Evolutionary conservation across 2,797 vertebrate genomes (phyloP).

Genomic region (Enteromius thamalakanensis): DNA sequence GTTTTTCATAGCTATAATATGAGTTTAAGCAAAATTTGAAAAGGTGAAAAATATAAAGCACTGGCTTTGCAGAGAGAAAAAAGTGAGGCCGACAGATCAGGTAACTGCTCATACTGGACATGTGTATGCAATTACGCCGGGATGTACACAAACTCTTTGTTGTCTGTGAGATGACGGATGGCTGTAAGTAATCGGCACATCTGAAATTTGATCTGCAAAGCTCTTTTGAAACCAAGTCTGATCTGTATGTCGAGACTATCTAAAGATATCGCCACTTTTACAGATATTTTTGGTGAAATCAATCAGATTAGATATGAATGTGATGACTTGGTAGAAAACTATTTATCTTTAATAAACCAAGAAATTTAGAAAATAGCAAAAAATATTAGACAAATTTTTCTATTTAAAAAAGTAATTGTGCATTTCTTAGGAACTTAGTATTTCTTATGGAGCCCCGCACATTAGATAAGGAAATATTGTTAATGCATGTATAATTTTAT

Average conservation of each 20-base stretch:
- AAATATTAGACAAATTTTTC: not conserved
- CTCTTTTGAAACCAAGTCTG: slow-evolving; percentile 27
- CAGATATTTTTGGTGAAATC: slow-evolving; percentile 29
- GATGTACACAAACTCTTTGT: slow-evolving; percentile 53
- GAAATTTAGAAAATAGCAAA: not conserved
- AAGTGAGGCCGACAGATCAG: slow-evolving; percentile 26
- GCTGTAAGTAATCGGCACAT: slow-evolving; percentile 41
- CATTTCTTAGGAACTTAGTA: not conserved
- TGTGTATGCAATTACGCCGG: slow-evolving; percentile 42
- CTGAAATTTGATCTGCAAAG: slow-evolving; percentile 41
- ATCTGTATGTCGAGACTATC: slow-evolving; percentile 22
- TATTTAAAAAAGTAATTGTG: not conserved
- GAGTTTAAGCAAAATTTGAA: slow-evolving; percentile 1
- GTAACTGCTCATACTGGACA: slow-evolving; percentile 37
- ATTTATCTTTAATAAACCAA: not conserved
- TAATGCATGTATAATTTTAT: not conserved
- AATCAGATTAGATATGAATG: not conserved
- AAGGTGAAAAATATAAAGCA: slow-evolving; percentile 2
- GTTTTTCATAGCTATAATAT: slow-evolving; percentile 14
- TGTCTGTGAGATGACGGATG: slow-evolving; percentile 44
- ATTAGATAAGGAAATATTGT: not conserved
- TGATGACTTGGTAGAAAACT: not conserved
- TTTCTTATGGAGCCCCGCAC: not conserved
- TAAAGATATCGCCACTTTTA: slow-evolving; percentile 23
- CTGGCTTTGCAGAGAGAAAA: slow-evolving; percentile 19